phyloP scores from a whole-genome alignment of 2,888 invertebrate species.

The Limulus polyphemus region DNA sequence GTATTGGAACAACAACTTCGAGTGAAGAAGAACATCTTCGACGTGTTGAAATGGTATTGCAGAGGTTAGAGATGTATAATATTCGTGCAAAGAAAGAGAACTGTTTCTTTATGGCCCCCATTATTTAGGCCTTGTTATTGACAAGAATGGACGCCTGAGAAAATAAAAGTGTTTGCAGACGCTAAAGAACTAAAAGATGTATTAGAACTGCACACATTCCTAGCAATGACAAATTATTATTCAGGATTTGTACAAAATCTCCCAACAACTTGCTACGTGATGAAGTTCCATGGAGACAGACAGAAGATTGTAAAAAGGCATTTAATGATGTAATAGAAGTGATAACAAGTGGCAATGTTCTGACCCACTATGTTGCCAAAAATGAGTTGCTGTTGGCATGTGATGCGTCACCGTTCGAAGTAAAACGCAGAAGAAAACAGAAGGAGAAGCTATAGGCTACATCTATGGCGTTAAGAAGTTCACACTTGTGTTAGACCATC shows the following conservation, averaged over 20 bases:
- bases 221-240: conserved; percentile 19
- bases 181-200: conserved; percentile 20
- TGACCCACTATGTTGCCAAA: conserved; percentile 10
- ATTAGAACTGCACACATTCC: conserved; percentile 8
- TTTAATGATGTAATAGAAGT: conserved; percentile 25
- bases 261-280: conserved; percentile 9
- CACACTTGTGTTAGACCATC: conserved; percentile 6
- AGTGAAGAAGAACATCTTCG: no score
- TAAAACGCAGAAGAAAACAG: conserved; percentile 3
- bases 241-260: conserved; percentile 10
- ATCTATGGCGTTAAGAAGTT: neutral
- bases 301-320: conserved; percentile 13
- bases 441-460: conserved; percentile 1
- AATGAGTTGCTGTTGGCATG: neutral
- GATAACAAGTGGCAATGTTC: conserved; percentile 21
- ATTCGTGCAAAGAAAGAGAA: no score
- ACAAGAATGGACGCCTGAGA: conserved; percentile 24
- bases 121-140: conserved; percentile 4
- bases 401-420: conserved; percentile 12
- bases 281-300: neutral
- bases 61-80: no score
- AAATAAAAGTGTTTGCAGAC: conserved; percentile 26
- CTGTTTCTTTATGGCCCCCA: no score
- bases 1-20: no score
- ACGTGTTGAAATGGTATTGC: no score